Evolutionary conservation across 2,113 vertebrate genomes (phyloP), one percentile per base, ranked within the genome.

Genomic region (Lamprotornis superbus): DNA sequence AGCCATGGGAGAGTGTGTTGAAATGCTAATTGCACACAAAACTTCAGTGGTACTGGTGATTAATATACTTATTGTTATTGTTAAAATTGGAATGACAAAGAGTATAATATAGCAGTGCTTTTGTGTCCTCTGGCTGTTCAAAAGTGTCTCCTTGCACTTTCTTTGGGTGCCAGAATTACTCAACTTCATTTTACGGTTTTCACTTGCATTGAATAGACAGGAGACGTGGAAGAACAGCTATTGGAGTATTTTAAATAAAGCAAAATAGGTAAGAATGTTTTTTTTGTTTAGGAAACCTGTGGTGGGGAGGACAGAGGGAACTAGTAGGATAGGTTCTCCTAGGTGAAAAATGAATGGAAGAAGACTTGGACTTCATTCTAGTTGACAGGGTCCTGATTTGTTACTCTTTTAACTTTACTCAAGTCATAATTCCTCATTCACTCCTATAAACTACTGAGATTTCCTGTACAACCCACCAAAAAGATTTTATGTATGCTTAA

Each of bases 11-110:
- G 86, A 96, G 68, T 69, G 91, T 8, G 89, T 89, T 97, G 83
- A 98, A 96, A 96, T 95, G 78, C 96, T 96, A 98, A 98, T 94
- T 96, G 94, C 86, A 93, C 73, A 56, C 70, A 94, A 96, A 97
- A 97, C 81, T 90, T 91, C 68, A 50, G 78, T 90, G 82, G 86
- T 94, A 87, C 83, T 96, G 97, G 87, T 96, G 97, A 97, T 97
- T 97, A 97, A 97, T 97, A 97, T 93, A 94, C 83, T 96, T 97
- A 97, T 59, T 94, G 91, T 96, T 96, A 96, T 78, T 93, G 96
- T 95, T 97, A 96, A 97, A 97, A 98, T 96, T 93, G 95, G 95
- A 97, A 97, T 96, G 95, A 97, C 97, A 98, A 97, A 96, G 96
- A 90, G 88, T 85, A 93, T 95, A 96, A 95, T 95, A 90, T 75